phyloP scores from a whole-genome alignment of 2,888 invertebrate genomes.

The Coremacera marginata region DNA sequence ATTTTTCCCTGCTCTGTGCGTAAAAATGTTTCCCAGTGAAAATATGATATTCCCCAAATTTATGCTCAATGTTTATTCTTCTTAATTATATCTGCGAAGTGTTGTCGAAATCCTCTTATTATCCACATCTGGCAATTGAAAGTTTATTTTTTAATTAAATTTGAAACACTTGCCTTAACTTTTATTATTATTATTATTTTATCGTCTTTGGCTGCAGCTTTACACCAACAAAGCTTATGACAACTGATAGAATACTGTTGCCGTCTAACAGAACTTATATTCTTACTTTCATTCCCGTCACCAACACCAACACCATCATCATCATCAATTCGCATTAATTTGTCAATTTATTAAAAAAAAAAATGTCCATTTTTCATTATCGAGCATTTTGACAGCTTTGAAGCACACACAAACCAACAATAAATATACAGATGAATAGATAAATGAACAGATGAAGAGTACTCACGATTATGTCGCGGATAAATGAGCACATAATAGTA shows the following conservation, averaged over 20 bases:
- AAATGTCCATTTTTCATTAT: conserved; percentile 64
- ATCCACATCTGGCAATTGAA: conserved; percentile 65
- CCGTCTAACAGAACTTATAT: neutral
- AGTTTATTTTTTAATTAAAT: conserved; percentile 65
- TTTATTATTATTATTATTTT: conserved; percentile 57
- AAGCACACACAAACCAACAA: conserved; percentile 42
- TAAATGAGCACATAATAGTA: conserved; percentile 48
- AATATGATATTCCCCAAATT: neutral
- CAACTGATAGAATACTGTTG: conserved; percentile 36
- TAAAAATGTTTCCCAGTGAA: neutral
- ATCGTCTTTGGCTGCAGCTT: conserved; percentile 17
- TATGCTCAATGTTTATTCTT: conserved; percentile 27
- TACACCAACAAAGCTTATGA: conserved; percentile 5
- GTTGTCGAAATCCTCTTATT: conserved; percentile 58
- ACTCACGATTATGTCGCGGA: conserved; percentile 45
- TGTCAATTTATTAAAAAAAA: conserved; percentile 61
- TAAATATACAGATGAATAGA: conserved; percentile 38
- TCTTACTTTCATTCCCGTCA: neutral
- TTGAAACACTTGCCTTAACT: conserved; percentile 61
- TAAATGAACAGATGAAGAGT: conserved; percentile 26
- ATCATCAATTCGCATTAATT: conserved; percentile 48
- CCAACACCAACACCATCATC: conserved; percentile 11
- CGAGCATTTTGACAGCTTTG: conserved; percentile 62
- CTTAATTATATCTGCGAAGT: conserved; percentile 45
- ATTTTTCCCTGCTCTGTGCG: no score